Conservation (phyloP, 2,797 vertebrate species). For the Diplodus sargus region DNA sequence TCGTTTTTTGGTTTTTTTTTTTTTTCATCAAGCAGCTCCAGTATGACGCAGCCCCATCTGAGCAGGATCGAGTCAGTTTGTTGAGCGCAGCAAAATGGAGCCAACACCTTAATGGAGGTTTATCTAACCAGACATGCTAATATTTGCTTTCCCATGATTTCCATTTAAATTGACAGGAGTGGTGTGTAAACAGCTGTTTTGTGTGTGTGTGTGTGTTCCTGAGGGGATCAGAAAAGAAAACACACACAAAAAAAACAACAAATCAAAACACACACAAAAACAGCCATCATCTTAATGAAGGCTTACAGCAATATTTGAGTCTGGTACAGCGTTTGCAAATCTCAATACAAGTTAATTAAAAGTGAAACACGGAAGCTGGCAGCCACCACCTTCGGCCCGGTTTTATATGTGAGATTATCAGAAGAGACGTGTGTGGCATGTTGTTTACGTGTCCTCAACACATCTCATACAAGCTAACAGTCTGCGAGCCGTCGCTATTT, state of each 20-base stretch:
- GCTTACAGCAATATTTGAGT: constrained; percentile 57
- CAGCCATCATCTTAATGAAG: constrained; percentile 68
- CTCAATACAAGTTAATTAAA: constrained; percentile 58
- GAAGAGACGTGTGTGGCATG: constrained; percentile 1
- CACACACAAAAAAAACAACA: constrained; percentile 38
- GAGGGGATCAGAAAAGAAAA: constrained; percentile 20
- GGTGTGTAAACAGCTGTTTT: constrained; percentile 80
- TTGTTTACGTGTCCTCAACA: constrained; percentile 20
- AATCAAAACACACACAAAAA: constrained; percentile 54
- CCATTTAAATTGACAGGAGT: constrained; percentile 73
- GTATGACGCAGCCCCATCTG: constrained; percentile 23
- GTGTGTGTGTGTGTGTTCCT: constrained; percentile 33
- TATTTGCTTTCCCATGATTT: constrained; percentile 79
- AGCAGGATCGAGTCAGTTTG: constrained; percentile 33
- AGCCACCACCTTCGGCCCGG: constrained; percentile 8
- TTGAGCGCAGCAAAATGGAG: constrained; percentile 31
- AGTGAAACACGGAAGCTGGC: constrained; percentile 50
- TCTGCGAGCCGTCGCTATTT: background rate
- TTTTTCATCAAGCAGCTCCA: constrained; percentile 8
- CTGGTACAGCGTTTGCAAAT: constrained; percentile 43
- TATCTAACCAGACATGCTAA: constrained; percentile 72
- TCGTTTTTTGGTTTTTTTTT: background rate
- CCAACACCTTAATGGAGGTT: constrained; percentile 69
- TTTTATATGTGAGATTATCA: constrained; percentile 27
- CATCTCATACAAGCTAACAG: background rate